Evolutionary conservation across 2,797 vertebrate species (phyloP), one percentile per base, ranked within the genome.

Genomic region (Allobates femoralis): DNA sequence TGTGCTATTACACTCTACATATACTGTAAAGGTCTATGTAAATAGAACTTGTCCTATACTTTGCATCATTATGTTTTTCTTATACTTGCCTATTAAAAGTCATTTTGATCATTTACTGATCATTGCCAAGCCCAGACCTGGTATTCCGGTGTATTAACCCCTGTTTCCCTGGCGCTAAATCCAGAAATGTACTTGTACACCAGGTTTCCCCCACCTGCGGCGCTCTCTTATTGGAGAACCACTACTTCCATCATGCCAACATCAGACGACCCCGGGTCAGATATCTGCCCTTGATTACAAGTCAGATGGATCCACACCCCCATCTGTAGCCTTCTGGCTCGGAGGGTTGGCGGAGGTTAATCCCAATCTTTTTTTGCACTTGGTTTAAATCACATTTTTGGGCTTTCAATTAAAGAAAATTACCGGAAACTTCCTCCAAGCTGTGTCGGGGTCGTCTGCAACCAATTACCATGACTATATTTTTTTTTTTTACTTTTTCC

Each of bases 21-120:
- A 73, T 46, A 73, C 15, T 74, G n/a, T 26, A 46, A 71, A 46
- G 37, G 11, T 71, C 67, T 71, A 23, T 71, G 34, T 71, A 74
- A 74, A 74, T 74, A 50, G 26, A 50, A 74, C 23, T n/a, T 26
- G 23, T 46, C 71, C 5, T 74, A 74, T 14, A 74, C 37, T 15
- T 73, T n/a, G 10, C 12, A 46, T 46, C 26, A 26, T 74, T n/a
- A n/a, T 74, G 71, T 7, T 74, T 73, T 71, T 26, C 16, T 50
- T 26, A n/a, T 71, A 46, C 23, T 74, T 26, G 5, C 23, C 66
- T 69, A 46, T 69, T n/a, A n/a, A 23, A 69, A 11, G 32, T 34
- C 18, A 69, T 69, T 67, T 69, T 37, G 66, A 21, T 69, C 37
- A 69, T 69, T 69, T 69, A 0, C 18, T 73, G 37, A 73, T 21